Percentiles rank a stretch among this genome's conserved stretches.
Conservation (phyloP, 2,797 vertebrate genomes). For the Lithobates sylvaticus region DNA sequence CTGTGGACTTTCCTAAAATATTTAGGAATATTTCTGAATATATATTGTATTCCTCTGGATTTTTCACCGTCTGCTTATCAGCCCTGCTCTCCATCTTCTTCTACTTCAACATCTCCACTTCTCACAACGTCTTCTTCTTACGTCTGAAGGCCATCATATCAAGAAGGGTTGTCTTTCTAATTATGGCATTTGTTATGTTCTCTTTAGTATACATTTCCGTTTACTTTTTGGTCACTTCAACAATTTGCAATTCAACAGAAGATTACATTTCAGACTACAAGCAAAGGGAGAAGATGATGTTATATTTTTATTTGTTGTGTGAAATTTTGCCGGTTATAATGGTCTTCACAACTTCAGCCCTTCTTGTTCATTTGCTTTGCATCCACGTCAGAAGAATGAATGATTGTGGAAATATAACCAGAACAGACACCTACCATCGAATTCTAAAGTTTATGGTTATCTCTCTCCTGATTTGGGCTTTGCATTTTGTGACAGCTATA, state of each 20-base stretch:
- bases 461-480: background rate
- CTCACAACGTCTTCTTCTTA: background rate
- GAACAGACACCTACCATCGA: background rate
- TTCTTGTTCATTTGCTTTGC: background rate
- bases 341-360: background rate
- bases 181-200: background rate
- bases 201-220: background rate
- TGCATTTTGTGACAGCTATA: background rate
- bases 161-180: background rate
- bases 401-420: too few species aligned
- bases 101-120: slow-evolving; percentile 18
- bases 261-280: slow-evolving; percentile 1
- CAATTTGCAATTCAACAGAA: background rate
- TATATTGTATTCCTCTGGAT: too few species aligned
- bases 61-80: background rate
- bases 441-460: background rate
- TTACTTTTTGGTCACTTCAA: background rate
- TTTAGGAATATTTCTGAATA: too few species aligned
- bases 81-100: slow-evolving; percentile 7
- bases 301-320: background rate
- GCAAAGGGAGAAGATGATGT: background rate
- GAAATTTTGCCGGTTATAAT: background rate
- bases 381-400: background rate
- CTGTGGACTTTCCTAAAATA: background rate
- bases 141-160: background rate